These are phyloP conservation scores for Pristionchus japonicus DNA, from an alignment of 2,888 invertebrate genomes.

Conservation along the genomic window DNA sequence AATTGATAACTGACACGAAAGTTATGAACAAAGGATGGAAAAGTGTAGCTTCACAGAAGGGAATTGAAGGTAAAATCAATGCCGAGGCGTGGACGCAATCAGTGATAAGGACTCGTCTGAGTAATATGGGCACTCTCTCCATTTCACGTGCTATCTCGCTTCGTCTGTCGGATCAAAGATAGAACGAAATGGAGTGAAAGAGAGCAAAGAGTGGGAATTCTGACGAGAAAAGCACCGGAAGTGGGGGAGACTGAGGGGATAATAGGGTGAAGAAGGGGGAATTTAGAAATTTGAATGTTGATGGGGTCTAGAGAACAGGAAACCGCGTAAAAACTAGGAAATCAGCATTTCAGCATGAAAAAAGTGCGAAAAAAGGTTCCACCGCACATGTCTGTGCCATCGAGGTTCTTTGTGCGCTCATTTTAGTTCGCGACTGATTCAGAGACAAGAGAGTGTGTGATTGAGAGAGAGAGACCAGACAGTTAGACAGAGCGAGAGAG, in stretches of 20 bases:
- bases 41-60: not conserved
- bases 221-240: not conserved
- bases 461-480: not conserved
- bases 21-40: not conserved
- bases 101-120: constrained; percentile 3
- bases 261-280: not conserved
- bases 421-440: constrained; percentile 12
- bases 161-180: not conserved
- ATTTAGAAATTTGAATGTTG: not conserved
- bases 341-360: not conserved
- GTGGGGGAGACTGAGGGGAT: not conserved
- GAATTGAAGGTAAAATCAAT: not conserved
- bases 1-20: too few species aligned
- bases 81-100: not conserved
- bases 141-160: not conserved
- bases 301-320: too few species aligned
- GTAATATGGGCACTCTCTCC: not conserved
- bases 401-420: not conserved
- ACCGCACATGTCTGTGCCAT: not conserved
- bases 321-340: too few species aligned
- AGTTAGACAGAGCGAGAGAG: not conserved
- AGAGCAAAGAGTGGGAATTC: not conserved
- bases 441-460: not conserved
- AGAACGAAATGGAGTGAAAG: not conserved
- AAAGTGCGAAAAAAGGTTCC: not conserved